Percentiles rank a stretch among this genome's conserved stretches.
Conservation (phyloP, 2,113 vertebrate species). For the rat (Rattus norvegicus) region GRCr8 NC_086028.1:16862001-16862500, state of each 20-base stretch:
- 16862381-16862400: no score
- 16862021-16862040: neutral
- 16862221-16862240: neutral
- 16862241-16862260: neutral
- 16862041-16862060: neutral
- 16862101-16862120: neutral
- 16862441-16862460: neutral
- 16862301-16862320: neutral
- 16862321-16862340: neutral
- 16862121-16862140: no score
- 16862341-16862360: neutral
- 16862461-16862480: no score
- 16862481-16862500: neutral
- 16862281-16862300: neutral
- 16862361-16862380: neutral
- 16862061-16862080: neutral
- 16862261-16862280: neutral
- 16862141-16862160: no score
- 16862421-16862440: rapidly evolving
- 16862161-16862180: neutral
- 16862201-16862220: neutral
- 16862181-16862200: no score
- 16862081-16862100: neutral
- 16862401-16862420: rapidly evolving
- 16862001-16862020: neutral